Conservation (phyloP, 1,140 invertebrate species). For the Drosophila triauraria region DNA sequence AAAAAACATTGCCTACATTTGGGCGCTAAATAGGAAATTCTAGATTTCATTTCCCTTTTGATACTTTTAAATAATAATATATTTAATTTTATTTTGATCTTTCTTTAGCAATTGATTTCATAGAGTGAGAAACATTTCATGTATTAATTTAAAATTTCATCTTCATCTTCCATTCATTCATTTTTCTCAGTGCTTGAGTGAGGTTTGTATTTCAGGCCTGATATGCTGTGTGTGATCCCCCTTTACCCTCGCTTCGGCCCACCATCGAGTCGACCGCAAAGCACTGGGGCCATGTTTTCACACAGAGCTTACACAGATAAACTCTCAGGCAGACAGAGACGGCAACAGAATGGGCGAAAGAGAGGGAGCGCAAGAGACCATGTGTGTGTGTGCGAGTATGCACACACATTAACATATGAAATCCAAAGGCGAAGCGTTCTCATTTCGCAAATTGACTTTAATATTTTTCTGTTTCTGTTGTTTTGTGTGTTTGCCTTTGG, state of each 20-base stretch:
- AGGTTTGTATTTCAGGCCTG: constrained; percentile 60
- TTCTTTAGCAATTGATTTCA: background rate
- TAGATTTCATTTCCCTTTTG: background rate
- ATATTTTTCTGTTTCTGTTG: constrained; percentile 49
- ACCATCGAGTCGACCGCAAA: constrained; percentile 64
- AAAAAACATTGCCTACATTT: constrained; percentile 3
- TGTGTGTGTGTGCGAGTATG: background rate
- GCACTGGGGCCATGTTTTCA: constrained; percentile 82
- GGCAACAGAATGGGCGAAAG: background rate
- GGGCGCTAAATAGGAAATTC: background rate
- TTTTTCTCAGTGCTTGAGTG: constrained; percentile 35
- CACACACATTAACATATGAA: constrained; percentile 80
- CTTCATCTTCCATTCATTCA: too few relatives aligned
- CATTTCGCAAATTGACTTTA: constrained; percentile 83
- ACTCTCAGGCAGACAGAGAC: constrained; percentile 25
- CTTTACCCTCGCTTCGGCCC: background rate
- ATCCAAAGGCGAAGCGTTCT: constrained; percentile 71
- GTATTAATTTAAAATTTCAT: too few relatives aligned
- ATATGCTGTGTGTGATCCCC: constrained; percentile 48
- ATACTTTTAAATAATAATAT: background rate
- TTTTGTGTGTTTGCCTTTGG: constrained; percentile 42
- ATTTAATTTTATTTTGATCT: too few relatives aligned
- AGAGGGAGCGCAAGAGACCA: constrained; percentile 1
- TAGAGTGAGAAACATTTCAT: too few relatives aligned
- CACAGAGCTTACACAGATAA: constrained; percentile 79